Conservation (phyloP, 2,888 invertebrate genomes). For the Drosophila tripunctata region DNA sequence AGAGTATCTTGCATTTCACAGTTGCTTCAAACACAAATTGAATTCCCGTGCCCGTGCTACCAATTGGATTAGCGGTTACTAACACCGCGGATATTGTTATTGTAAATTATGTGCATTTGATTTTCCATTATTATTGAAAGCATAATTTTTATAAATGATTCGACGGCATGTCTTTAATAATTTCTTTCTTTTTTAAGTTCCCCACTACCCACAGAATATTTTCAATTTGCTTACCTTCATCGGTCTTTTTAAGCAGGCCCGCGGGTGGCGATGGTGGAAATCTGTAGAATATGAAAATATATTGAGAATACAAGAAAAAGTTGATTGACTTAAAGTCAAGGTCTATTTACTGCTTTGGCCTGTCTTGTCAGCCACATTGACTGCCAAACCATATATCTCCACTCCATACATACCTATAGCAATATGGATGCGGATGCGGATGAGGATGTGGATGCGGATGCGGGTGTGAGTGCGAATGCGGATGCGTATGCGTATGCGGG, state of each 20-base stretch:
- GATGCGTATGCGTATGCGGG: slow-evolving; percentile 73
- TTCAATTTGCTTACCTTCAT: slow-evolving; percentile 81
- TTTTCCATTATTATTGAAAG: slow-evolving; percentile 21
- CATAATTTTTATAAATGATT: slow-evolving; percentile 81
- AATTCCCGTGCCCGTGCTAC: slow-evolving; percentile 67
- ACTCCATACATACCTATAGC: slow-evolving; percentile 84
- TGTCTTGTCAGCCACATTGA: slow-evolving; percentile 52
- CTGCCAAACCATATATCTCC: background rate
- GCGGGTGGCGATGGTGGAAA: slow-evolving; percentile 83
- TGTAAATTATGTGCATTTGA: slow-evolving; percentile 76
- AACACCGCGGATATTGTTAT: slow-evolving; percentile 77
- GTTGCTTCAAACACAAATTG: slow-evolving; percentile 66
- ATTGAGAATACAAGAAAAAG: slow-evolving; percentile 46
- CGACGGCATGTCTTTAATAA: slow-evolving; percentile 61
- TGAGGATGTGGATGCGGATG: slow-evolving; percentile 39
- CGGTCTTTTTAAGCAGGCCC: slow-evolving; percentile 83
- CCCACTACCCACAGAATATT: too few species aligned
- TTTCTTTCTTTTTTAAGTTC: slow-evolving; percentile 47
- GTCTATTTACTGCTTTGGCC: slow-evolving; percentile 1
- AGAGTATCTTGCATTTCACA: slow-evolving; percentile 40
- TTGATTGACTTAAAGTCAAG: slow-evolving; percentile 70
- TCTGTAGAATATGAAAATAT: slow-evolving; percentile 55
- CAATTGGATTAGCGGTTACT: slow-evolving; percentile 82
- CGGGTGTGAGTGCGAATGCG: slow-evolving; percentile 74
- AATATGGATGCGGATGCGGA: slow-evolving; percentile 70